These are phyloP conservation scores for Vulpes ferrilata DNA, from an alignment of 2,113 vertebrate genomes.

Conservation along the genomic window DNA sequence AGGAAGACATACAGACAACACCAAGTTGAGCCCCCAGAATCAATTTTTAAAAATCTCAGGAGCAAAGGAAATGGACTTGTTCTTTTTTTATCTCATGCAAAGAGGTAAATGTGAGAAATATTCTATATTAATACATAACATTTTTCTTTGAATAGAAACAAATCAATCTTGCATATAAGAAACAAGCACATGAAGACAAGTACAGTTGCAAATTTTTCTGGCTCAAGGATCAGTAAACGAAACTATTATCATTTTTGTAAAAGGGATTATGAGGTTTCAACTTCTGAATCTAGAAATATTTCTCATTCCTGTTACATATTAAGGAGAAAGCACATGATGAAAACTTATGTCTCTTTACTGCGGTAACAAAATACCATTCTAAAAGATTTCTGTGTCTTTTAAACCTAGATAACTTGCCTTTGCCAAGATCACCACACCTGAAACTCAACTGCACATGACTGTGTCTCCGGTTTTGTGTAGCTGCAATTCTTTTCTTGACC, in stretches of 20 bases:
- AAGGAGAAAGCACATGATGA: conserved; percentile 2
- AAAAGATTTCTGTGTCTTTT: background rate
- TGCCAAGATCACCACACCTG: background rate
- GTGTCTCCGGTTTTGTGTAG: background rate
- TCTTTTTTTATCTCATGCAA: background rate
- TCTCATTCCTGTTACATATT: conserved; percentile 33
- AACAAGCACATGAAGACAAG: background rate
- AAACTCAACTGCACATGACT: background rate
- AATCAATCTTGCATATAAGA: background rate
- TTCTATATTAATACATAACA: background rate
- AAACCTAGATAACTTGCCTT: background rate
- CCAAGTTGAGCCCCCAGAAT: background rate
- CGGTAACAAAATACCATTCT: background rate
- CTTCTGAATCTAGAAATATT: conserved; percentile 30
- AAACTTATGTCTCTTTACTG: background rate
- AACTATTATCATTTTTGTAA: background rate
- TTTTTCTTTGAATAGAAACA: background rate
- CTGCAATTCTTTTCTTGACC: background rate
- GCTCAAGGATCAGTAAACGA: background rate
- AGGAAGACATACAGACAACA: background rate
- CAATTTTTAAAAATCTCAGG: background rate
- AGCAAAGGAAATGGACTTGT: conserved; percentile 27
- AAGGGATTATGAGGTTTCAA: background rate
- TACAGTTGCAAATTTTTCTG: background rate
- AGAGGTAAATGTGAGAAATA: background rate